These are phyloP conservation scores for Bombyx huttoni DNA, from an alignment of 2,888 invertebrate species.

Conservation along the genomic window DNA sequence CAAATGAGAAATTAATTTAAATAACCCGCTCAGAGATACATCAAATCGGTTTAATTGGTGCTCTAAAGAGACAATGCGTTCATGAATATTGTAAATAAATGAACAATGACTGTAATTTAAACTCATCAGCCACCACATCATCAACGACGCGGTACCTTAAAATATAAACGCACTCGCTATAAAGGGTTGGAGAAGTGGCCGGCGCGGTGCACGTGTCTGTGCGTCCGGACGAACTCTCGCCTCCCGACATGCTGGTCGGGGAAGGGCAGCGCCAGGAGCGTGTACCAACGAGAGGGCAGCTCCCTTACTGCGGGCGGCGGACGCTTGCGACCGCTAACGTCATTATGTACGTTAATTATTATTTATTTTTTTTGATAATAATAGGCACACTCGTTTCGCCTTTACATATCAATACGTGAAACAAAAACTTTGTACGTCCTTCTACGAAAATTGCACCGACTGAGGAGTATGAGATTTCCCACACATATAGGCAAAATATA, in stretches of 20 bases:
- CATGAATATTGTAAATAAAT: not conserved
- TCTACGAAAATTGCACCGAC: too few species aligned
- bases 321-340: constrained; percentile 41
- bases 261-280: constrained; percentile 91
- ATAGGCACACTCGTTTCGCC: too few species aligned
- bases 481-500: too few species aligned
- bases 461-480: too few species aligned
- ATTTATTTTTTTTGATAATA: too few species aligned
- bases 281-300: constrained; percentile 90
- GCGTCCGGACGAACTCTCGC: constrained; percentile 84
- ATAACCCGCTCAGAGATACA: too few species aligned
- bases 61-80: not conserved
- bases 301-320: constrained; percentile 59
- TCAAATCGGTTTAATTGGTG: too few species aligned
- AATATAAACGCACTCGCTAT: constrained; percentile 67
- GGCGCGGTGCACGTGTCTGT: constrained; percentile 79
- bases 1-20: too few species aligned
- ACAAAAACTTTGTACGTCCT: too few species aligned
- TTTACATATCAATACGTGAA: too few species aligned
- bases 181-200: constrained; percentile 92
- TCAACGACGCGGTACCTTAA: constrained; percentile 48
- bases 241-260: constrained; percentile 93
- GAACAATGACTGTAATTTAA: not conserved
- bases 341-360: not conserved
- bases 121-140: constrained; percentile 49